Evolutionary conservation across 2,113 vertebrate genomes (phyloP), one percentile per base, ranked within the genome.

Genomic region (Mormyrus lacerda): DNA sequence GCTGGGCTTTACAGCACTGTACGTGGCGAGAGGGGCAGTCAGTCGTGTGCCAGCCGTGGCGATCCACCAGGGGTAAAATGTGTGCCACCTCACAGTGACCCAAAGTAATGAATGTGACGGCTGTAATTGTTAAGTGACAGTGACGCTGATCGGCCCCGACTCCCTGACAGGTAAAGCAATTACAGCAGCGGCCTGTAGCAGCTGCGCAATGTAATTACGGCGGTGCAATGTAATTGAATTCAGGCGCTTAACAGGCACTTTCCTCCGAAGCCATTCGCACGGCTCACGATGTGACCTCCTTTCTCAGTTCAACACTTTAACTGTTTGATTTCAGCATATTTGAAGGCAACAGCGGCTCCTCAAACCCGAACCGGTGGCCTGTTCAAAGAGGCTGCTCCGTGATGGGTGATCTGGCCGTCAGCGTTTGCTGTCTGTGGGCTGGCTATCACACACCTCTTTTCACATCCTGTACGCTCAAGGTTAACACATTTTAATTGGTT

Each of bases 101-200:
- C 79, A n/a, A 10, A 19, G 79, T 42, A 83, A 47, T 84, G 82
- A 84, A 84, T 84, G 82, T 84, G 82, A 84, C 82, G 39, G 82
- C 15, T n/a, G 9, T 84, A 84, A 84, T 84, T 24, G 35, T 44
- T 84, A 44, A 84, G 39, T 84, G 82, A 84, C 82, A 84, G 82
- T 47, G 82, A 84, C 44, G 42, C 82, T 45, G 44, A 84, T 84
- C 39, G 44, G 44, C 82, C 3, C 19, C 82, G 44, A 47, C 82
- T 44, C 11, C 19, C 82, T 84, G 42, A 21, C 82, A 84, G 82
- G 82, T 84, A 84, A 9, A 47, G 82, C 44, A 47, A 47, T 84
- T 84, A 47, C 42, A 10, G 17, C 7, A 42, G 82, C 31, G 5
- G 24, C 79, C 79, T 47, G 79, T 0, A 47, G 79, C 79, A 83